Evolutionary conservation across 2,113 vertebrate genomes (phyloP).

Genomic region (Vulpes ferrilata): DNA sequence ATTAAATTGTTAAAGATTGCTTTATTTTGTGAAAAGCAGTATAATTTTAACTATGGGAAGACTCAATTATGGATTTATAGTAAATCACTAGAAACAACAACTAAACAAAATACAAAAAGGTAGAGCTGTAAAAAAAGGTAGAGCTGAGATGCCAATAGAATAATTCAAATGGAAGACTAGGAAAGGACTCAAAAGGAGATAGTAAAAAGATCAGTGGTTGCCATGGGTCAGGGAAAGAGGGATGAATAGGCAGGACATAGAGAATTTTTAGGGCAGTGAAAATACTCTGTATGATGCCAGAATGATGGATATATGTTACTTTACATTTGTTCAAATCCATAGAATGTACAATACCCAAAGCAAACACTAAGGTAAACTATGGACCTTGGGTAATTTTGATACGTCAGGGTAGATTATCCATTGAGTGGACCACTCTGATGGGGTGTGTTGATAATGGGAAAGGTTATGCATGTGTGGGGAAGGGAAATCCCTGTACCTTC

Average conservation of each 20-base stretch:
- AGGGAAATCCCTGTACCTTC: neutral
- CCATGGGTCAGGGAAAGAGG: neutral
- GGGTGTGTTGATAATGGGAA: neutral
- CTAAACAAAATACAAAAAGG: neutral
- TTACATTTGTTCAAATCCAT: neutral
- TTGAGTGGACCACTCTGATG: neutral
- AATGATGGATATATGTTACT: neutral
- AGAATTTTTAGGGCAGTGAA: neutral
- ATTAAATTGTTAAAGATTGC: neutral
- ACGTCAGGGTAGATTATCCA: neutral
- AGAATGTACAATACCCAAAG: neutral
- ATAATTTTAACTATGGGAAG: slow-evolving; percentile 12
- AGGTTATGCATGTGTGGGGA: neutral
- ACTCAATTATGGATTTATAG: neutral
- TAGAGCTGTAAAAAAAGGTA: neutral
- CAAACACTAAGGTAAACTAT: neutral
- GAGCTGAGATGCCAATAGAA: neutral
- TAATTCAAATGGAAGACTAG: slow-evolving; percentile 21
- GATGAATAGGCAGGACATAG: neutral
- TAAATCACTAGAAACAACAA: neutral
- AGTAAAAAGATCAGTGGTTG: neutral
- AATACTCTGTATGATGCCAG: neutral
- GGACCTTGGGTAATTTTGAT: neutral
- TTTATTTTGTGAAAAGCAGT: neutral
- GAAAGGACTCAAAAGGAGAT: neutral